A percentile compares a stretch with the other conserved stretches of the same genome.
These are phyloP conservation scores for Chlorospingus flavigularis DNA, from an alignment of 2,797 vertebrate species.

Conservation along the genomic window DNA sequence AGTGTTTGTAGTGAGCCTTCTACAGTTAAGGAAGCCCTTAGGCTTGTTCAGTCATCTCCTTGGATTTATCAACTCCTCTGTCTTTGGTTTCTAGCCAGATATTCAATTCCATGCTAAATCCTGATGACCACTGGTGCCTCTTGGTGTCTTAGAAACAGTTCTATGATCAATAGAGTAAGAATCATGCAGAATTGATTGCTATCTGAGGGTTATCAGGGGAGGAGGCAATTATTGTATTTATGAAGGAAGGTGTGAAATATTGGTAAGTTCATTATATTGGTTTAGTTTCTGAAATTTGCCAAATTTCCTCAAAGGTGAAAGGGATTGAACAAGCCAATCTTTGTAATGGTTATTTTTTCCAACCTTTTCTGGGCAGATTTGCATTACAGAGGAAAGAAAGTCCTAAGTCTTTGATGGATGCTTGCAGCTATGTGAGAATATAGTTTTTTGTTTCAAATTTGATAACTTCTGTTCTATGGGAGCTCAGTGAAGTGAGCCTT, in stretches of 20 bases:
- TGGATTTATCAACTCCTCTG: not conserved
- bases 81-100: not conserved
- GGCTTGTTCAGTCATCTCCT: not conserved
- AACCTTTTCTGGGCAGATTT: not conserved
- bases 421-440: not conserved
- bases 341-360: not conserved
- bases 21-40: not conserved
- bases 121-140: conserved; percentile 11
- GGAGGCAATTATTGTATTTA: not conserved
- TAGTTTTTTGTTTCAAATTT: not conserved
- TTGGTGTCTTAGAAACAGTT: not conserved
- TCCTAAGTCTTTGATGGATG: not conserved
- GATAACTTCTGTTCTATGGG: not conserved
- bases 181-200: not conserved
- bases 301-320: not conserved
- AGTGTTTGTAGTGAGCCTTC: not conserved
- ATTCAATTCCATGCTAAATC: not conserved
- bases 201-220: not conserved
- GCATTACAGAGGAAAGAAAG: not conserved
- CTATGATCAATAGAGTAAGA: not conserved
- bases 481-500: not conserved
- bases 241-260: not conserved
- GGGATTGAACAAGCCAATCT: not conserved
- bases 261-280: not conserved
- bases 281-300: not conserved